phyloP scores from a whole-genome alignment of 2,113 vertebrate species.

The Epinephelus cyanopodus region DNA sequence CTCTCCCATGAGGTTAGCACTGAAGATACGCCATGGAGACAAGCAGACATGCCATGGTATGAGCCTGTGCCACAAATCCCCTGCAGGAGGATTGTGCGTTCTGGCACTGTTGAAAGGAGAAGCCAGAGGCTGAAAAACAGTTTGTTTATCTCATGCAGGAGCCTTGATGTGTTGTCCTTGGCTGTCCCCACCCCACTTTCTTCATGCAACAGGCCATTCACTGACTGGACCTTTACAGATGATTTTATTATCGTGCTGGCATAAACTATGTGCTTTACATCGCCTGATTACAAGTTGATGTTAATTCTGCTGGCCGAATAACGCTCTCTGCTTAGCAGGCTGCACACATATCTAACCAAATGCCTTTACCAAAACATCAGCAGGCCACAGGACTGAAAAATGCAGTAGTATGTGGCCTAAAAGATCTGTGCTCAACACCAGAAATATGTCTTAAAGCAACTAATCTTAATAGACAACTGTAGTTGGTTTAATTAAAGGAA shows the following conservation, averaged over 20 bases:
- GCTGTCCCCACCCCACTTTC: slow-evolving; percentile 11
- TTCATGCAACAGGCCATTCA: slow-evolving; percentile 35
- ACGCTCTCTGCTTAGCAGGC: background rate
- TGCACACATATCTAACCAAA: background rate
- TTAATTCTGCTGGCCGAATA: slow-evolving; percentile 3
- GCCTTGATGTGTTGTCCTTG: slow-evolving; percentile 57
- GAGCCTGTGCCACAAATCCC: slow-evolving; percentile 48
- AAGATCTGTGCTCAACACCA: background rate
- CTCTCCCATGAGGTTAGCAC: slow-evolving; percentile 84
- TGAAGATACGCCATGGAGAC: slow-evolving; percentile 76
- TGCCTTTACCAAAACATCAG: background rate
- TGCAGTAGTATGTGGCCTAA: background rate
- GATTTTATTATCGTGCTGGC: slow-evolving; percentile 12
- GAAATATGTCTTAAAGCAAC: background rate
- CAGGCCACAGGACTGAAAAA: background rate
- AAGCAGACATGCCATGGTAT: slow-evolving; percentile 69
- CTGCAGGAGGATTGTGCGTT: slow-evolving; percentile 34
- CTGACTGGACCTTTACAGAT: slow-evolving; percentile 22
- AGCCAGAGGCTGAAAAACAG: slow-evolving; percentile 44
- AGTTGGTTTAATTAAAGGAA: background rate
- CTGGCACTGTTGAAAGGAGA: slow-evolving; percentile 46
- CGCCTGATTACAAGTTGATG: background rate
- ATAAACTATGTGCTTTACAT: slow-evolving; percentile 22
- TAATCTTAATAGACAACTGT: background rate
- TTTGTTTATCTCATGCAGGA: slow-evolving; percentile 64